Evolutionary conservation across 2,888 invertebrate genomes (phyloP).

Genomic region (Microplitis manilae): DNA sequence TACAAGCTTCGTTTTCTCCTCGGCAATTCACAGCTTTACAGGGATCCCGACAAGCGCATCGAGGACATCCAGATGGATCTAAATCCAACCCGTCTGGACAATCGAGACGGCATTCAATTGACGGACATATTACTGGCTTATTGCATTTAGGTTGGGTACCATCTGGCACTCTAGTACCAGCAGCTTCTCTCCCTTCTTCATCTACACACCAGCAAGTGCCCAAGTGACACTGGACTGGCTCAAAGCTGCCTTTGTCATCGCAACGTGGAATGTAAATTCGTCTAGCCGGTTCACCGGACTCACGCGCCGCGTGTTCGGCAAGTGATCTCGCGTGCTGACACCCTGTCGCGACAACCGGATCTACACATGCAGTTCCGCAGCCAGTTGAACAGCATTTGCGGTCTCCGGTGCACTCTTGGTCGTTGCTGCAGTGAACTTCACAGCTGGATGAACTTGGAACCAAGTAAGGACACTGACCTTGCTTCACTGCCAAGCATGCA

Average conservation of each 20-base stretch:
- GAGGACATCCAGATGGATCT: constrained; percentile 82
- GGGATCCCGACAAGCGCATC: constrained; percentile 87
- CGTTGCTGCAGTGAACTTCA: constrained; percentile 84
- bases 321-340: constrained; percentile 69
- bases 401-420: constrained; percentile 81
- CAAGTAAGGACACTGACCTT: constrained; percentile 88
- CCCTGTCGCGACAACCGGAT: constrained; percentile 80
- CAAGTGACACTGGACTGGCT: constrained; percentile 81
- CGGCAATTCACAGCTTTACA: constrained; percentile 80
- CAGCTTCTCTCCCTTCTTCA: constrained; percentile 80
- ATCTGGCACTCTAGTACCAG: constrained; percentile 76
- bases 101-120: constrained; percentile 80
- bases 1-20: constrained; percentile 80
- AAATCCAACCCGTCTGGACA: constrained; percentile 88
- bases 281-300: constrained; percentile 83
- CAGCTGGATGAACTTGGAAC: constrained; percentile 82
- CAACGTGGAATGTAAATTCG: constrained; percentile 85
- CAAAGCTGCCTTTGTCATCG: constrained; percentile 78
- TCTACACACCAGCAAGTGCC: constrained; percentile 89
- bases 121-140: constrained; percentile 61
- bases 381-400: constrained; percentile 89
- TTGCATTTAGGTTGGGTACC: constrained; percentile 76
- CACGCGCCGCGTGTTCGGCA: constrained; percentile 77
- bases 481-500: constrained; percentile 67
- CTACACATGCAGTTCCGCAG: constrained; percentile 87